Evolutionary conservation across 2,797 vertebrate genomes (phyloP), one percentile per base, ranked within the genome.

Genomic region (Sebastes iracundus): DNA sequence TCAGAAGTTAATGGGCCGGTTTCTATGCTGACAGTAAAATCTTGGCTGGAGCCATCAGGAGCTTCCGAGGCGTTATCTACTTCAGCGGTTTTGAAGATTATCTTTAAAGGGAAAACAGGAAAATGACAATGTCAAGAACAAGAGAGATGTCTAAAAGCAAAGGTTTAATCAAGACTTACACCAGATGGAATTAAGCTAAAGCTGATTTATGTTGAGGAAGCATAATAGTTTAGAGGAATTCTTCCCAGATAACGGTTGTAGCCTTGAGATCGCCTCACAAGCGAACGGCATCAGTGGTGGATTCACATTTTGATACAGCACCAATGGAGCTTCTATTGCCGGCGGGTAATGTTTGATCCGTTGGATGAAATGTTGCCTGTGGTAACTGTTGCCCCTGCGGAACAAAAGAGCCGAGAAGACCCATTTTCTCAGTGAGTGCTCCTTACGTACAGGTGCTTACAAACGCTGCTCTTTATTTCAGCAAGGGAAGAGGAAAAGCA

Each of bases 11-110:
- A 94, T 94, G 91, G 91, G 91, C 87, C 88, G 62, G 89, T 94
- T 94, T 93, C 92, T 90, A 90, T 91, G 89, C 91, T 92, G 92
- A 94, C 93, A 94, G 94, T 93, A 87, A 95, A 94, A 94, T 93
- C 92, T 92, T 90, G 90, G 90, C 92, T 90, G 75, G 79, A 90
- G 84, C 83, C 84, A 85, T 91, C 87, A 82, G 80, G 82, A 83
- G 88, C 81, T 91, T 94, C 86, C 77, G 65, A 84, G 77, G 88
- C 86, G 82, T 90, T 95, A 91, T 94, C 92, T 92, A 82, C 87
- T 93, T 92, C 90, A 91, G 88, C 80, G 82, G 87, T 92, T 95
- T 93, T 91, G 91, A 92, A 93, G 93, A 95, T 94, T 90, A 94
- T 81, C 87, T 91, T 90, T 89, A 92, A 88, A 93, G 90, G 72